Evolutionary conservation across 1,140 invertebrate genomes (phyloP).

Genomic region (Drosophila willistoni): DNA sequence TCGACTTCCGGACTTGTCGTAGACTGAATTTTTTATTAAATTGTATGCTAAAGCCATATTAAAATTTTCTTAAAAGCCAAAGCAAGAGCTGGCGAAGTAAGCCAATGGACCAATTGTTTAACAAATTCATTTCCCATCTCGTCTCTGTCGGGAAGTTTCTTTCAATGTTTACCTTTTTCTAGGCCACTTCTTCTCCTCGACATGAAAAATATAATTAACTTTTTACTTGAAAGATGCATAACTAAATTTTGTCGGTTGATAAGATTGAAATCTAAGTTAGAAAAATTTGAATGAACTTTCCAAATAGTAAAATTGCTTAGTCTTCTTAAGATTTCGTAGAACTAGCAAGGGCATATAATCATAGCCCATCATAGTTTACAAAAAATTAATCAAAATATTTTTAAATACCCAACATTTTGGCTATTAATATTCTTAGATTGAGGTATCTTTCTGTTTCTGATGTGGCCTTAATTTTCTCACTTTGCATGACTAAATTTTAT

Average conservation of each 20-base stretch:
- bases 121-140: constrained; percentile 4
- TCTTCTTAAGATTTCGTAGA: too few species aligned
- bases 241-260: neutral
- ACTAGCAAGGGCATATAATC: too few species aligned
- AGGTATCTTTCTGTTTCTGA: too few species aligned
- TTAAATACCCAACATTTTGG: too few species aligned
- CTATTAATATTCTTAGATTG: too few species aligned
- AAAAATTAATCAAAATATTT: too few species aligned
- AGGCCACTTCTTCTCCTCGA: neutral
- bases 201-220: constrained; percentile 12
- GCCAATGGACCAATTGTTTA: neutral
- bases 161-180: constrained; percentile 11
- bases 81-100: neutral
- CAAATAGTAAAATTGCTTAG: too few species aligned
- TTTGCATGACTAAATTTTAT: too few species aligned
- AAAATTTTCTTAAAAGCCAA: constrained; percentile 27
- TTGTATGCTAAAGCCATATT: constrained; percentile 38
- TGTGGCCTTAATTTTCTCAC: too few species aligned
- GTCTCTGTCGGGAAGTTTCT: neutral
- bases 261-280: neutral
- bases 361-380: too few species aligned
- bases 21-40: constrained; percentile 51
- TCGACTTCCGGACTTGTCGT: constrained; percentile 26
- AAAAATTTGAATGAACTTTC: neutral
- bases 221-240: neutral